phyloP scores from a whole-genome alignment of 1,140 invertebrate genomes.

The Habropoda laboriosa region DNA sequence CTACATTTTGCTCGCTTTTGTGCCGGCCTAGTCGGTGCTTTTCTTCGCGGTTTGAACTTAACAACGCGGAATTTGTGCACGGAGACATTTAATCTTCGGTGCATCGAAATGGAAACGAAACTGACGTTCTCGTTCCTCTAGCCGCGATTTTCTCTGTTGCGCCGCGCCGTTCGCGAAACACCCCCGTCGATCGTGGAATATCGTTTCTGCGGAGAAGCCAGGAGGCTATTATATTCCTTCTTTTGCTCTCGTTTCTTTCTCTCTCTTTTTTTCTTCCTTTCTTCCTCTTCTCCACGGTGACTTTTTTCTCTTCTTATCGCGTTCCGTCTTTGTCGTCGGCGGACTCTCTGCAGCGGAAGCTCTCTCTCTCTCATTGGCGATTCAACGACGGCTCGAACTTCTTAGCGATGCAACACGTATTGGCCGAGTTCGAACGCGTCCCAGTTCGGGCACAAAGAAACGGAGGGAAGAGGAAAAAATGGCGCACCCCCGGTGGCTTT shows the following conservation, averaged over 20 bases:
- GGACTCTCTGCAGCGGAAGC: not conserved
- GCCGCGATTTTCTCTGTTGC: no score
- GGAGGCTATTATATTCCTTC: no score
- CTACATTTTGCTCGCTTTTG: slow-evolving; percentile 11
- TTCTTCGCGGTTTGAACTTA: slow-evolving; percentile 17
- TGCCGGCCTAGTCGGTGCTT: not conserved
- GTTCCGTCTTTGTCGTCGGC: not conserved
- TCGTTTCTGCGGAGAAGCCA: no score
- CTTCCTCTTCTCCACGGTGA: no score
- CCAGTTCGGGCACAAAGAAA: slow-evolving; percentile 2
- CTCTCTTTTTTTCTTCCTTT: not conserved
- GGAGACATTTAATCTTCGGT: slow-evolving; percentile 1
- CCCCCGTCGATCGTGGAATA: no score
- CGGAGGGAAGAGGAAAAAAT: not conserved
- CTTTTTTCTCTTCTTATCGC: not conserved
- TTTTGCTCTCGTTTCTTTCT: not conserved
- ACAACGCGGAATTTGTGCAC: slow-evolving; percentile 2
- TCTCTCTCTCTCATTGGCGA: not conserved
- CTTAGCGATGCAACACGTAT: not conserved
- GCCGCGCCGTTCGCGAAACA: no score
- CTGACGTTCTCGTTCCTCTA: no score
- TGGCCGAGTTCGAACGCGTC: slow-evolving; percentile 13
- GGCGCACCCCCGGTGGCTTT: not conserved
- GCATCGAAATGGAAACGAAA: slow-evolving; percentile 16
- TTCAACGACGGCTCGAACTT: not conserved